These are phyloP conservation scores for Phragmatobia fuliginosa DNA, from an alignment of 2,888 invertebrate genomes.

Conservation along the genomic window DNA sequence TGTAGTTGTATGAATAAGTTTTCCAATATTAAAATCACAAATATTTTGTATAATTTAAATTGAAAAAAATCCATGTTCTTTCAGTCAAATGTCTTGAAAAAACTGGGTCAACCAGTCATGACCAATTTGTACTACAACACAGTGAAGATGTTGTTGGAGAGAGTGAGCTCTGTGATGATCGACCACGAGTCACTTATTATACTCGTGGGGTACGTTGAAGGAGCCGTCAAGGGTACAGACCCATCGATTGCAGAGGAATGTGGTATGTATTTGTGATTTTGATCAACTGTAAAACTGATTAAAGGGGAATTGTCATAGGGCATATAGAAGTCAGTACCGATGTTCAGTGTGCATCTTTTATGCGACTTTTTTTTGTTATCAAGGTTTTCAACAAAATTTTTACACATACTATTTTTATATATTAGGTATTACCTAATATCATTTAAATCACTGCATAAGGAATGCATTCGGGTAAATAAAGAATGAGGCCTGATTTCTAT, in stretches of 20 bases:
- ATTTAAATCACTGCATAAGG: too few relatives aligned
- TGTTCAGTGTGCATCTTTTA: too few relatives aligned
- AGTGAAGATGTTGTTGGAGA: conserved; percentile 97
- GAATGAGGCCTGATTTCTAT: too few relatives aligned
- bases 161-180: conserved; percentile 98
- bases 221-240: conserved; percentile 88
- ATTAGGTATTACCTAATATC: too few relatives aligned
- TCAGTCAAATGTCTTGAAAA: conserved; percentile 93
- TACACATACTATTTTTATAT: too few relatives aligned
- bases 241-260: conserved; percentile 77
- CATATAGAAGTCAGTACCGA: too few relatives aligned
- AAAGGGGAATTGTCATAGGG: too few relatives aligned
- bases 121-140: conserved; percentile 98
- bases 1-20: neutral
- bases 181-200: conserved; percentile 95
- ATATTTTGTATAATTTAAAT: neutral
- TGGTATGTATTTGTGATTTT: conserved; percentile 60
- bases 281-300: neutral
- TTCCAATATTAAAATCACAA: neutral
- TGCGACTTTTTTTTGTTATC: too few relatives aligned
- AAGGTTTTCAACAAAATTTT: too few relatives aligned
- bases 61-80: conserved; percentile 37
- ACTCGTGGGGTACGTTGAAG: conserved; percentile 88
- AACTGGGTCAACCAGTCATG: conserved; percentile 97
- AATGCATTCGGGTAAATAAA: too few relatives aligned